Percentiles rank a stretch among this genome's conserved stretches.
Evolutionary conservation across 2,888 invertebrate species (phyloP).

Genomic region (Penaeus monodon): DNA sequence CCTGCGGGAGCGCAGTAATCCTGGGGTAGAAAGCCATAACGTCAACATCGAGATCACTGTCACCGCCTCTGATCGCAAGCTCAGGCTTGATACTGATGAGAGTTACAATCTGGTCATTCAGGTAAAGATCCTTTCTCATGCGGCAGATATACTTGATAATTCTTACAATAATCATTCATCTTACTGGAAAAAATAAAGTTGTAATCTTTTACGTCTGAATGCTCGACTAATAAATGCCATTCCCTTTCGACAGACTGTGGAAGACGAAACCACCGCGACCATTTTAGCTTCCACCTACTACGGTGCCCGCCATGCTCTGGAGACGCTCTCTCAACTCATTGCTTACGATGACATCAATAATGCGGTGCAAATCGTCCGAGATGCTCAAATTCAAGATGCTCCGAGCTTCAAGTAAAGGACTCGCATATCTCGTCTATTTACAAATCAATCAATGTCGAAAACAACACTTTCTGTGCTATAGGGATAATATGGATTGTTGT

Average conservation of each 20-base stretch:
- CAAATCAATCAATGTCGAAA: too few species aligned
- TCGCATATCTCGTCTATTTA: neutral
- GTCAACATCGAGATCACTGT: slow-evolving; percentile 50
- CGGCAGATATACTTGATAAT: neutral
- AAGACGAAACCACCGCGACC: slow-evolving; percentile 9
- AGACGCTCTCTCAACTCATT: slow-evolving; percentile 62
- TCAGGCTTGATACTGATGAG: slow-evolving; percentile 46
- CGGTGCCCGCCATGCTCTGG: slow-evolving; percentile 64
- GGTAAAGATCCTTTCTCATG: slow-evolving; percentile 15
- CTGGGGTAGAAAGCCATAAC: slow-evolving; percentile 27
- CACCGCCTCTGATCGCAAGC: slow-evolving; percentile 20
- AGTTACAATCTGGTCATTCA: slow-evolving; percentile 52
- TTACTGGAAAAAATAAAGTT: too few species aligned
- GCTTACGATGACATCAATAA: slow-evolving; percentile 52
- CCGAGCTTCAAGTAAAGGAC: slow-evolving; percentile 71
- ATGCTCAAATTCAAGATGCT: slow-evolving; percentile 68
- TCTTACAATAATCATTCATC: too few species aligned
- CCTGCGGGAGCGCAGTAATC: slow-evolving; percentile 21
- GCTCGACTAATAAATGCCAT: too few species aligned
- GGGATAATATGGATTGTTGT: too few species aligned
- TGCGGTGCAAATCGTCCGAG: slow-evolving; percentile 40
- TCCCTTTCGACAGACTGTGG: slow-evolving; percentile 5
- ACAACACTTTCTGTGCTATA: too few species aligned
- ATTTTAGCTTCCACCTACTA: slow-evolving; percentile 60
- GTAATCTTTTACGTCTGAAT: too few species aligned